Conservation (phyloP, 1,140 invertebrate species). For the Chionoecetes opilio region DNA sequence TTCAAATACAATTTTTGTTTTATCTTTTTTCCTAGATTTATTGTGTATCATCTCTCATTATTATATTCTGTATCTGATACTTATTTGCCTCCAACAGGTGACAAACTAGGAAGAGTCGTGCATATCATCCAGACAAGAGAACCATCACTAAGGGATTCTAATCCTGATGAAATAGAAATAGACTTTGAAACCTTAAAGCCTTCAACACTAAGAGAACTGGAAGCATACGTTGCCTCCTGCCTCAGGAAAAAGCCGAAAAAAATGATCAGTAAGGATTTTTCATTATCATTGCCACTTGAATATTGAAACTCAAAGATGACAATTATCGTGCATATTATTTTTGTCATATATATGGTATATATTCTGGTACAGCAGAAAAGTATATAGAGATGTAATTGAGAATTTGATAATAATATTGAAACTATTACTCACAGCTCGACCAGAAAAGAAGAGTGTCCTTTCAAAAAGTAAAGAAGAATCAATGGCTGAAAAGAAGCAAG, state of each 20-base stretch:
- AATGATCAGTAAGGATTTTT: constrained; percentile 82
- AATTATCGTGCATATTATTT: background rate
- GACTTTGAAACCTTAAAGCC: constrained; percentile 99
- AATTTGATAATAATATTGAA: background rate
- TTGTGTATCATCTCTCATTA: too few relatives aligned
- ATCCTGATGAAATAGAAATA: constrained; percentile 99
- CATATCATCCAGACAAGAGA: constrained; percentile 99
- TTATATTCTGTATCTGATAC: background rate
- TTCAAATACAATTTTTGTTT: too few relatives aligned
- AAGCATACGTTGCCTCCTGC: constrained; percentile 98
- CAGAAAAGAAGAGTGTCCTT: constrained; percentile 77
- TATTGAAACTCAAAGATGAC: background rate
- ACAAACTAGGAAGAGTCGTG: constrained; percentile 98
- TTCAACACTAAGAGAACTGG: constrained; percentile 98
- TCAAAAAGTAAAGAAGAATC: constrained; percentile 94
- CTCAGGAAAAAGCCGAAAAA: constrained; percentile 99
- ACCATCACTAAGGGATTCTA: constrained; percentile 98
- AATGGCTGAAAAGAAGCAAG: constrained; percentile 97
- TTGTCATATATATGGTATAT: background rate
- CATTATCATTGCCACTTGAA: background rate
- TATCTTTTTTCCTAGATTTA: too few relatives aligned
- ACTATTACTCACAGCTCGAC: constrained; percentile 76
- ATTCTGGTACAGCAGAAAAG: too few relatives aligned
- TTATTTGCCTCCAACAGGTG: constrained; percentile 88
- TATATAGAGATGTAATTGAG: too few relatives aligned